Evolutionary conservation across 1,140 invertebrate genomes (phyloP).

Genomic region (Pectinophora gossypiella): DNA sequence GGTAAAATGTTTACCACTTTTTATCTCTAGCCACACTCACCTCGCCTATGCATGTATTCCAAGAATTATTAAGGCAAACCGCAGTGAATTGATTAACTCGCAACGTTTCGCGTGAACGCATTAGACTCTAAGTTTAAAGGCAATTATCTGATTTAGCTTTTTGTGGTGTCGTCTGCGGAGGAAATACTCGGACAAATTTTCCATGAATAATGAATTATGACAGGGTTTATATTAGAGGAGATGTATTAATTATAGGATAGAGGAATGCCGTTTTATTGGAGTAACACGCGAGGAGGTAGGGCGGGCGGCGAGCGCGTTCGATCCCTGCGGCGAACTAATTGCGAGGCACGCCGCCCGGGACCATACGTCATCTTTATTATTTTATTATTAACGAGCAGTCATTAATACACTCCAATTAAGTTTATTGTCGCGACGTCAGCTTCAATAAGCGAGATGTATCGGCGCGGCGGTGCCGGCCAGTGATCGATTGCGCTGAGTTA

Average conservation of each 20-base stretch:
- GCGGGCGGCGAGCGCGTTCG: conserved; percentile 4
- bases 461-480: conserved; percentile 39
- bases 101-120: conserved; percentile 14
- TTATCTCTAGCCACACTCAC: conserved; percentile 21
- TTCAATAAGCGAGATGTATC: conserved; percentile 63
- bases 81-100: conserved; percentile 20
- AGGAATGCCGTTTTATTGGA: neutral
- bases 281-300: conserved; percentile 6
- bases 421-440: conserved; percentile 65
- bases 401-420: conserved; percentile 70
- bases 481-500: conserved; percentile 66
- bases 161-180: neutral
- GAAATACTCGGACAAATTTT: neutral
- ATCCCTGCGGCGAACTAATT: conserved; percentile 53
- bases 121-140: neutral
- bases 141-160: neutral
- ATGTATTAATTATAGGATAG: too few relatives aligned
- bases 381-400: conserved; percentile 65
- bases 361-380: conserved; percentile 61
- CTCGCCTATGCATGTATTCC: conserved; percentile 20
- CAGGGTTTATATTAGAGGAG: too few relatives aligned
- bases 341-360: conserved; percentile 36
- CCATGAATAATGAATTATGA: too few relatives aligned
- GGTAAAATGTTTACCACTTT: conserved; percentile 19
- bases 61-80: conserved; percentile 31